Evolutionary conservation across 2,113 vertebrate species (phyloP).

Genomic region (Epinephelus moara): DNA sequence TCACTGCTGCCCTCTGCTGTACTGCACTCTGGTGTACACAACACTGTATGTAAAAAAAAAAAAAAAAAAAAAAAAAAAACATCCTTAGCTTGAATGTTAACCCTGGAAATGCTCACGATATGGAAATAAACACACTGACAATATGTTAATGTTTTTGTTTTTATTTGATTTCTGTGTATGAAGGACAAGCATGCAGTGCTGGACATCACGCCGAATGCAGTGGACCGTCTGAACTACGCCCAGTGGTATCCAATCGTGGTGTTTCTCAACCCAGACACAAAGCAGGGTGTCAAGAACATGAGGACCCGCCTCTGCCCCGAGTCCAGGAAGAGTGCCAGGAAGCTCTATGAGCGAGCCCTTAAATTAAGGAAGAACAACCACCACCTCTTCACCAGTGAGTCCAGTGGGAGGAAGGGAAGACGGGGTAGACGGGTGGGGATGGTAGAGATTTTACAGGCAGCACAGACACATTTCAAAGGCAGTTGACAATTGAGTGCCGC

Average conservation of each 20-base stretch:
- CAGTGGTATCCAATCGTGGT: conserved; percentile 99
- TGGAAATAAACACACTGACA: not conserved
- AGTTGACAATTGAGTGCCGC: conserved; percentile 36
- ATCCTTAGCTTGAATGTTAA: not conserved
- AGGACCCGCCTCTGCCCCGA: conserved; percentile 95
- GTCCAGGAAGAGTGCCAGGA: conserved; percentile 96
- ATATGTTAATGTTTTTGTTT: not conserved
- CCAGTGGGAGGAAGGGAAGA: not conserved
- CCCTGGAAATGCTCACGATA: not conserved
- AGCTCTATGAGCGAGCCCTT: conserved; percentile 95
- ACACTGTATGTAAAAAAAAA: not conserved
- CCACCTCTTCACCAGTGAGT: conserved; percentile 98
- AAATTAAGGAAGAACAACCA: conserved; percentile 99
- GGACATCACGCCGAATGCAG: conserved; percentile 99
- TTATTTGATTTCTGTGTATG: conserved; percentile 8
- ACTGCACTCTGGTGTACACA: not conserved
- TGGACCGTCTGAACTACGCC: conserved; percentile 98
- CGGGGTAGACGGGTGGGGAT: not conserved
- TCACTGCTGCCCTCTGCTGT: conserved; percentile 79
- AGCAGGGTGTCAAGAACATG: conserved; percentile 98
- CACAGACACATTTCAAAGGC: conserved; percentile 28
- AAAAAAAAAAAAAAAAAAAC: not conserved
- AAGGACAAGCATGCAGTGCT: conserved; percentile 98
- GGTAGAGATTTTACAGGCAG: conserved; percentile 12
- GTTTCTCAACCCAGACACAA: conserved; percentile 97